Base-by-base conservation (phyloP, 2,888 invertebrate genomes). In the Oxystoma pomonae region DNA sequence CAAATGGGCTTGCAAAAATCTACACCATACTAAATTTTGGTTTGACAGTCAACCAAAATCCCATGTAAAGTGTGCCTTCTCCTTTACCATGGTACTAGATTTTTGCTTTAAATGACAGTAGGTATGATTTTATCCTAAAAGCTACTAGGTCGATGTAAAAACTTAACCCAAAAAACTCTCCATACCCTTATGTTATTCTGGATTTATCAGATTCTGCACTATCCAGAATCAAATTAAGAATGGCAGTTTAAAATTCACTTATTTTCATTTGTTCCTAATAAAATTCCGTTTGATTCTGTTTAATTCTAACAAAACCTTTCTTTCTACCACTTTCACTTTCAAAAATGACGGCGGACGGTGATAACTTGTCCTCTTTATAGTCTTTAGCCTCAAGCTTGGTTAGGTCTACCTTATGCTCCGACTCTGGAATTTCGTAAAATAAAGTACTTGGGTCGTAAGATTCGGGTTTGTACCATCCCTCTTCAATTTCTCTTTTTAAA, bases 291-390 rank as follows among this genome's bases (percentile, higher is more conserved):
- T 63, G 49, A 55, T 63, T 68, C 21, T 66, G 59, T 19, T 66
- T 68, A 9, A 68, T 66, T 55, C 64, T 61, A 16, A 68, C 59
- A 22, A 59, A 66, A 1, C 61, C 65, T 20, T 70, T 67, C 58
- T 70, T 70, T 59, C 66, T 65, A n/a, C 74, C 67, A 60, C 66
- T 71, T 63, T 72, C 71, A 50, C 62, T 68, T 57, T 73, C 69
- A 35, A 61, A 58, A 49, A 77, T 65, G 61, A 69, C 68, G 0
- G 77, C 76, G 58, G 74, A 75, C 20, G 73, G 71, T 20, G 77
- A 74, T n/a, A 77, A 67, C 7, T 66, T 67, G 61, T 76, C 76
- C 18, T 73, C 74, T 49, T 71, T 68, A 59, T 68, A 65, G 16
- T 69, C 67, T 62, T 72, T 74, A 0, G 61, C 63, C 58, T 75